Evolutionary conservation across 92 coral and sea anemone species (phyloP), one percentile per base, ranked within the genome.

Genomic region (Epizoanthus rinbou): DNA sequence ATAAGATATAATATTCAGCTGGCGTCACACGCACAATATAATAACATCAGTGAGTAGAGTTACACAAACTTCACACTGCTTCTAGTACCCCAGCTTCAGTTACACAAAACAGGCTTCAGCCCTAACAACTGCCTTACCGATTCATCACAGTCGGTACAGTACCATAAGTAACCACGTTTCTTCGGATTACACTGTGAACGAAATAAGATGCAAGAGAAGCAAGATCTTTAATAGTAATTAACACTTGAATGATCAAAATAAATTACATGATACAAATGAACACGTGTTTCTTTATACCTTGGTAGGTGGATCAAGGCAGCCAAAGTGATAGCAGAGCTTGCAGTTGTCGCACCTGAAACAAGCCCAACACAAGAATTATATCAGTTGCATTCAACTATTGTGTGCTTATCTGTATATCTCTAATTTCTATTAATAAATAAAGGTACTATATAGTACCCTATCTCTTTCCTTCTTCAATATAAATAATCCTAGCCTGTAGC

Each of bases 81-180:
- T 73, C 18, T 43, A 4, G 19, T 73, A 8, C 57, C 57, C 17
- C 28, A 13, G 59, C 16, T 17, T 35, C 79, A 18, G 43, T 7
- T 16, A 76, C 69, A n/a, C 35, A 22, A 6, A 7, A 3, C 18
- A 28, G 25, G 33, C 11, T 35, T 18, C 17, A 68, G 57, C 33
- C 94, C 88, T 79, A 94, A 95, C 93, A 98, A 94, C 50, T 96
- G 57, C 33, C 94, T 90, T 79, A 94, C 98, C 93, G 99, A 94
- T 57, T 96, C 99, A 70, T 96, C 99, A 57, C 99, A 96, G 4
- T 96, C 99, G 13, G 94, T 96, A 86, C 99, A 96, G 74, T 90
- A 94, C 99, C 99, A 96, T 85, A 91, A 90, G 37, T 96, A 96
- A 8, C 99, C 99, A 37, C 98, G 95, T 23, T 92, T 92, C 91